Percentiles rank a stretch among this genome's conserved stretches.
Evolutionary conservation across 2,888 invertebrate genomes (phyloP).

Genomic region (Drosophila kokeensis): DNA sequence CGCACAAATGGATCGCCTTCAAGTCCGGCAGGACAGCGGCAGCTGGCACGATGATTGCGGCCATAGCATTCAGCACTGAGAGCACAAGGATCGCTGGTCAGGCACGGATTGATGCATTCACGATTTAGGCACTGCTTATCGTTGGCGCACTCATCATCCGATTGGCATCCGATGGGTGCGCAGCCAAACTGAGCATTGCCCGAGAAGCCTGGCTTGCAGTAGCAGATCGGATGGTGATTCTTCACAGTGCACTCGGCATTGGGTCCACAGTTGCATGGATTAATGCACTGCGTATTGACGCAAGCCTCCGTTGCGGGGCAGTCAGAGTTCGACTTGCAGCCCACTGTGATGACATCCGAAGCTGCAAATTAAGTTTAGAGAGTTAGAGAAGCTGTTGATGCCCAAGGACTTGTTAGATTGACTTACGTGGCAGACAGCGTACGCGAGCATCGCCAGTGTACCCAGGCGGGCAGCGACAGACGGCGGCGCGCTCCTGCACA

Average conservation of each 20-base stretch:
- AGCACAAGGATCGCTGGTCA: conserved; percentile 92
- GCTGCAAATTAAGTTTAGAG: conserved; percentile 83
- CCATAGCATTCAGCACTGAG: conserved; percentile 94
- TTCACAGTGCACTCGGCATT: conserved; percentile 93
- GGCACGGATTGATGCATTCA: conserved; percentile 92
- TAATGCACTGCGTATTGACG: conserved; percentile 91
- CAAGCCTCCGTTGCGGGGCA: conserved; percentile 94
- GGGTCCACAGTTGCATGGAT: conserved; percentile 94
- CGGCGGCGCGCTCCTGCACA: conserved; percentile 90
- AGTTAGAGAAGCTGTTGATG: conserved; percentile 4
- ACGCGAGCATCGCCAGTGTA: conserved; percentile 90
- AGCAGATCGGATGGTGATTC: conserved; percentile 94
- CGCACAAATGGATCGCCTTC: conserved; percentile 92
- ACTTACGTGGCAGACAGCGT: conserved; percentile 93
- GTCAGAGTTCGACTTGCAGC: conserved; percentile 92
- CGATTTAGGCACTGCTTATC: conserved; percentile 93
- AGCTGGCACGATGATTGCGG: conserved; percentile 91
- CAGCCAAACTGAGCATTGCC: conserved; percentile 95
- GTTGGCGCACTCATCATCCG: conserved; percentile 92
- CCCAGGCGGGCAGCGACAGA: conserved; percentile 92
- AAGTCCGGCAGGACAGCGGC: conserved; percentile 91
- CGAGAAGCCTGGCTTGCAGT: conserved; percentile 92
- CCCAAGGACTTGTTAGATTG: fast-evolving
- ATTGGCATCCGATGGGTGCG: conserved; percentile 92
- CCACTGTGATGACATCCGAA: conserved; percentile 87